Base-by-base conservation (phyloP, 2,888 invertebrate genomes). In the Dryobota labecula region DNA sequence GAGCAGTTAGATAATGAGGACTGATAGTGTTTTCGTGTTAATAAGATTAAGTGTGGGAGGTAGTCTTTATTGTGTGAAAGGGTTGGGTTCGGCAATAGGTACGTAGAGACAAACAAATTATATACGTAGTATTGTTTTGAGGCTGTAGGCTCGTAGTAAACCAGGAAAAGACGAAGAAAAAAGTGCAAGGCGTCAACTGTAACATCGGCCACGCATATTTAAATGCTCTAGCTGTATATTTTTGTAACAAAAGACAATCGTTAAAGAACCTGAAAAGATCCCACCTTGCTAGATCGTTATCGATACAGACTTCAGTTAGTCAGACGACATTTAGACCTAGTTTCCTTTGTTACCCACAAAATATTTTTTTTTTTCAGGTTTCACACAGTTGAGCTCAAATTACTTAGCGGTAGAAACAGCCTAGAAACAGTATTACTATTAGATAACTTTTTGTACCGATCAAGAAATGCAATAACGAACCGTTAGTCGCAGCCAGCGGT, bases 401-500 rank as follows among this genome's bases (percentile, higher is more conserved):
- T 56, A 60, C 76, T 64, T 53, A 58, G 30, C 63, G 51, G 67
- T 73, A 57, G 36, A 58, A 67, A 36, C n/a, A 36, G 33, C 38
- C 49, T 47, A 54, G 33, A n/a, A 36, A 76, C 71, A 76, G 49
- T 76, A 62, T 71, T 60, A 56, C 33, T 70, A 58, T 45, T 57
- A 69, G 53, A 61, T 81, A 65, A 65, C 33, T 67, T 73, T 68
- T 79, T 77, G 20, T 58, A 51, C 20, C 65, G 13, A 57, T 68
- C 57, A n/a, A 64, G 54, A 58, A 76, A 63, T 73, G 65, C 20
- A 64, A 58, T 58, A 62, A 43, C 9, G 6, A 20, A 58, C 82
- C 82, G 79, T 73, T 80, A 81, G 62, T 53, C 49, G n/a, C 61
- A 30, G 24, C 11, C 76, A 53, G 58, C 77, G 60, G 56, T 60